Conservation (phyloP, 2,113 vertebrate genomes). For the Fulica atra region DNA sequence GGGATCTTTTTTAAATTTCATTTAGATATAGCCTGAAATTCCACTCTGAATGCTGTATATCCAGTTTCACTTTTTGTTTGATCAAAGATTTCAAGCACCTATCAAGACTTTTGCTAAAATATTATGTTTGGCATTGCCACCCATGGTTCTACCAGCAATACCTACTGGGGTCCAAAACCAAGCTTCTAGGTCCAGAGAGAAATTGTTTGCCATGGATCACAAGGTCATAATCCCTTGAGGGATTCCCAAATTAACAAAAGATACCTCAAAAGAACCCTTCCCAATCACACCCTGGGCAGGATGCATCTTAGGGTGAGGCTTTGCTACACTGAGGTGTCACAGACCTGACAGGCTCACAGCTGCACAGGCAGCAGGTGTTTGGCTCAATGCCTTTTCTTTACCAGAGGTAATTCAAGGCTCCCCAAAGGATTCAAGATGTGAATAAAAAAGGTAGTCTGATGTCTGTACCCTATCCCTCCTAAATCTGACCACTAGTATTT, state of each 20-base stretch:
- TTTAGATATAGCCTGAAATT: not conserved
- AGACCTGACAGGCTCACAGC: fast-evolving
- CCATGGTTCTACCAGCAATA: not conserved
- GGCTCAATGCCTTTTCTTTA: not conserved
- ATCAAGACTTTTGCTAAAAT: not conserved
- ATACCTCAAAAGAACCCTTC: not conserved
- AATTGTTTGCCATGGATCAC: not conserved
- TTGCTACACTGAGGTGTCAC: not conserved
- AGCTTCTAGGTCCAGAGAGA: not conserved
- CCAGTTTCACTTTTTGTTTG: not conserved
- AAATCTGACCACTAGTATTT: not conserved
- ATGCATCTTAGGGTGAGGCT: not conserved
- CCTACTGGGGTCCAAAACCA: not conserved
- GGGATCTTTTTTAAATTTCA: not conserved
- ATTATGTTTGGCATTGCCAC: not conserved
- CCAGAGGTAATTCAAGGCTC: not conserved
- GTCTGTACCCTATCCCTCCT: not conserved
- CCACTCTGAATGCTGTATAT: not conserved
- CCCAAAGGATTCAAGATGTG: not conserved
- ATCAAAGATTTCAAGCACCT: not conserved
- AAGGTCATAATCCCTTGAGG: not conserved
- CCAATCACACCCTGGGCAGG: not conserved
- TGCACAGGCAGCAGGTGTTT: not conserved
- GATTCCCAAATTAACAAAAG: not conserved
- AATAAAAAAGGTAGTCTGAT: not conserved